A percentile compares a stretch with the other conserved stretches of the same genome.
These are phyloP conservation scores for Drosophila maculinotata DNA, from an alignment of 2,888 invertebrate genomes.

Conservation along the genomic window DNA sequence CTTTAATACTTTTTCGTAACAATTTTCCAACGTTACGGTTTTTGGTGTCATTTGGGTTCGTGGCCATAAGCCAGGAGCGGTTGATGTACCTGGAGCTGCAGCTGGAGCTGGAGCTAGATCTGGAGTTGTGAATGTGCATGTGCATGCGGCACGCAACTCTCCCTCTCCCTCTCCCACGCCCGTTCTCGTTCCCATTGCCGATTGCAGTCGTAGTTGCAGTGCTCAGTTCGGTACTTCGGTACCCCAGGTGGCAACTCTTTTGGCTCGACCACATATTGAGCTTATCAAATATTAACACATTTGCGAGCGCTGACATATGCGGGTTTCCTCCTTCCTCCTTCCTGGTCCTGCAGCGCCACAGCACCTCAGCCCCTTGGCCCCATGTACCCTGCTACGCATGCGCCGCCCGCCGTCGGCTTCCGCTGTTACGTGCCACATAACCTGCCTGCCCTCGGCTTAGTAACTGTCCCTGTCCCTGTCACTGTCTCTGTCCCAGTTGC, in stretches of 20 bases:
- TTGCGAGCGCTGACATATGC: conserved; percentile 72
- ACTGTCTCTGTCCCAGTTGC: conserved; percentile 1
- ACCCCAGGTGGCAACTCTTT: conserved; percentile 38
- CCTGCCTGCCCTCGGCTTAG: conserved; percentile 2
- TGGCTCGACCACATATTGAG: conserved; percentile 71
- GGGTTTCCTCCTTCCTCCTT: conserved; percentile 22
- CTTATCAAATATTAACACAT: conserved; percentile 81
- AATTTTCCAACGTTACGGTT: conserved; percentile 64
- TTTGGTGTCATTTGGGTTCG: conserved; percentile 62
- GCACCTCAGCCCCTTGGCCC: no score
- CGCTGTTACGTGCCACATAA: conserved; percentile 67
- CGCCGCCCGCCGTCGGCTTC: conserved; percentile 62
- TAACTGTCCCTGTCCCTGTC: not conserved
- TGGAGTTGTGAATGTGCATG: conserved; percentile 15
- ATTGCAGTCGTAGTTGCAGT: conserved; percentile 15
- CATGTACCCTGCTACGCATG: conserved; percentile 43
- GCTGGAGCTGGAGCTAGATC: conserved; percentile 3
- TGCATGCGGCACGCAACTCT: conserved; percentile 63
- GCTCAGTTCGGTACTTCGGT: conserved; percentile 5
- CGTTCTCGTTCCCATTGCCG: conserved; percentile 5
- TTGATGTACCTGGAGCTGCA: not conserved
- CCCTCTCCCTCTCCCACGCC: not conserved
- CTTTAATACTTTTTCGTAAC: conserved; percentile 71
- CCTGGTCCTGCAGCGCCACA: not conserved
- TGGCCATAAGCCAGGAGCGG: conserved; percentile 30